Conservation (phyloP, 2,797 vertebrate species). For the Adelosebastes latens region DNA sequence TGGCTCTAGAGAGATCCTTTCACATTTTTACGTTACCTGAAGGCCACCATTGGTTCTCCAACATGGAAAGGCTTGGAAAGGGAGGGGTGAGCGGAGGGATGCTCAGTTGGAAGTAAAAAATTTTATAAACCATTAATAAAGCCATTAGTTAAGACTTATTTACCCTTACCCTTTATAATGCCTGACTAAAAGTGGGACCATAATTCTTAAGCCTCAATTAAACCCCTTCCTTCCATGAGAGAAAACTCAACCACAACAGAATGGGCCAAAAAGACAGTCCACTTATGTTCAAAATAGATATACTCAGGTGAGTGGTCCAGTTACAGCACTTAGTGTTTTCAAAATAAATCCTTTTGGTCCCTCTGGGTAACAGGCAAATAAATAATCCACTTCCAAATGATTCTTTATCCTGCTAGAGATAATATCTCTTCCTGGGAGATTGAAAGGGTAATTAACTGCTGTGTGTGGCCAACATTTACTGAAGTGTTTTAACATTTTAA, state of each 20-base stretch:
- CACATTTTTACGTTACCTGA: too few relatives aligned
- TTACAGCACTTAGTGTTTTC: slow-evolving; percentile 12
- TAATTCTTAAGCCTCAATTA: neutral
- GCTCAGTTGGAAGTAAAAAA: too few relatives aligned
- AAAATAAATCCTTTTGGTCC: slow-evolving; percentile 31
- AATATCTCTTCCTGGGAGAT: slow-evolving; percentile 40
- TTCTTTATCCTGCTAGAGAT: slow-evolving; percentile 38
- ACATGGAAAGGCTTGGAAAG: too few relatives aligned
- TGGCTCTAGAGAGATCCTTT: too few relatives aligned
- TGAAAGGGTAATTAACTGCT: slow-evolving; percentile 55
- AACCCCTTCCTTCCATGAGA: neutral
- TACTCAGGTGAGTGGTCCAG: neutral
- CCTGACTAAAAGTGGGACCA: neutral
- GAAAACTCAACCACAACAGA: neutral
- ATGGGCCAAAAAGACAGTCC: neutral
- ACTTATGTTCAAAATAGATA: neutral
- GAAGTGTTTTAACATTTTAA: slow-evolving; percentile 23
- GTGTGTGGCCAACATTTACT: slow-evolving; percentile 48
- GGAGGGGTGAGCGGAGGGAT: too few relatives aligned
- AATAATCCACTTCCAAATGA: slow-evolving; percentile 48
- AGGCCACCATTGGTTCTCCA: too few relatives aligned
- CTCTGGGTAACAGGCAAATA: slow-evolving; percentile 44
- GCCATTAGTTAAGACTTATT: neutral
- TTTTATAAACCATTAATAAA: neutral
- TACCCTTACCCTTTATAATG: neutral